These are phyloP conservation scores for Synodontis membranacea DNA, from an alignment of 2,113 vertebrate species.

Conservation along the genomic window DNA sequence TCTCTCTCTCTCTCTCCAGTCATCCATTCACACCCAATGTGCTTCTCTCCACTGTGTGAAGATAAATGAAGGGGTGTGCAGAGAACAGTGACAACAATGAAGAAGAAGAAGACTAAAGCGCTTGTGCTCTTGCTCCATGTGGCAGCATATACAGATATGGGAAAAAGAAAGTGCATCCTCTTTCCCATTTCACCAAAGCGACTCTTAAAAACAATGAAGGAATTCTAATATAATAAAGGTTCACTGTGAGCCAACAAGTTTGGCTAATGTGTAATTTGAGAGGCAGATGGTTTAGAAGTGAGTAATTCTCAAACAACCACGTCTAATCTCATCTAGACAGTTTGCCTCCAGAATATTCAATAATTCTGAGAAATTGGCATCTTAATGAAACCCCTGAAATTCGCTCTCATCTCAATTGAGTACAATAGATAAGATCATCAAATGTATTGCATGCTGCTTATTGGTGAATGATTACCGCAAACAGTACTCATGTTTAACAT, in stretches of 20 bases:
- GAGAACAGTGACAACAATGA: slow-evolving; percentile 26
- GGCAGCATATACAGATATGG: slow-evolving; percentile 38
- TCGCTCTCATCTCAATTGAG: slow-evolving; percentile 56
- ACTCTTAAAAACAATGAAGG: slow-evolving; percentile 51
- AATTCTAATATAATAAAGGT: slow-evolving; percentile 50
- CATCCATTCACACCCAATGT: neutral
- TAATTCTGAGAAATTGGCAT: slow-evolving; percentile 56
- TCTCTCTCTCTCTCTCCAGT: neutral
- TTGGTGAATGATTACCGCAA: slow-evolving; percentile 56
- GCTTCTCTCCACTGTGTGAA: slow-evolving; percentile 18
- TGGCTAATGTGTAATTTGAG: slow-evolving; percentile 54
- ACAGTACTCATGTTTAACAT: slow-evolving; percentile 46
- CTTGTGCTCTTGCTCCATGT: slow-evolving; percentile 5
- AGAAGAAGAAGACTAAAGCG: slow-evolving; percentile 40
- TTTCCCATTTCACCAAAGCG: too few species aligned
- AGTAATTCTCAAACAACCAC: slow-evolving; percentile 53
- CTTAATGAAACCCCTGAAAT: slow-evolving; percentile 61
- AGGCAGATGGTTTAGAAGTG: slow-evolving; percentile 57
- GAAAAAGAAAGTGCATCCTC: too few species aligned
- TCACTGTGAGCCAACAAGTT: slow-evolving; percentile 54
- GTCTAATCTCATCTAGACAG: slow-evolving; percentile 55
- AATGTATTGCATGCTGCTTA: slow-evolving; percentile 48
- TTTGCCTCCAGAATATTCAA: slow-evolving; percentile 56
- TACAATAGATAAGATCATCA: slow-evolving; percentile 54
- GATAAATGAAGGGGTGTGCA: slow-evolving; percentile 46